Percentiles rank a stretch among this genome's conserved stretches.
Conservation (phyloP, 2,888 invertebrate genomes). For the Scelioninae gen. 2 region DNA sequence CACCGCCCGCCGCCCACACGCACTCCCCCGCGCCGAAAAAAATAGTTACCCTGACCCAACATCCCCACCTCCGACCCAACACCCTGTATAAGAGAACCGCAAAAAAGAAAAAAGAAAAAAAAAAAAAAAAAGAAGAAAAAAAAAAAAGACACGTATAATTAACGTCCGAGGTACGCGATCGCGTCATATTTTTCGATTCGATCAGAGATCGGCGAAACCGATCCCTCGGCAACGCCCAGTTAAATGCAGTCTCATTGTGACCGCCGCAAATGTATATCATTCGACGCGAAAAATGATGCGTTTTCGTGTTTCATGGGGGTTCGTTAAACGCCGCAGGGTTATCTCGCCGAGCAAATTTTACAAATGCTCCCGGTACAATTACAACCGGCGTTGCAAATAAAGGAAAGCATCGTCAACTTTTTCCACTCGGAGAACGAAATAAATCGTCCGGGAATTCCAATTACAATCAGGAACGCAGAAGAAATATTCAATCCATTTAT, state of each 20-base stretch:
- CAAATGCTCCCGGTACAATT: not conserved
- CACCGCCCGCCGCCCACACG: no score
- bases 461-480: constrained; percentile 22
- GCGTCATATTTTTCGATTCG: constrained; percentile 34
- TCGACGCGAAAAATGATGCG: not conserved
- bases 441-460: constrained; percentile 37
- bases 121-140: no score
- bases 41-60: no score
- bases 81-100: no score
- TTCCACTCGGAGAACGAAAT: constrained; percentile 12
- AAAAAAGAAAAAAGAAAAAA: no score
- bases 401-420: not conserved
- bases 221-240: constrained; percentile 35
- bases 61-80: no score
- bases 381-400: constrained; percentile 3
- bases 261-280: constrained; percentile 14
- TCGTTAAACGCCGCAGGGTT: no score
- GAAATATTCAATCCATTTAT: constrained; percentile 42
- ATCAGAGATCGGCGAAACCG: constrained; percentile 30
- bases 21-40: no score
- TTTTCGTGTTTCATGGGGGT: not conserved
- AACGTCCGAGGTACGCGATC: constrained; percentile 33
- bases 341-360: not conserved
- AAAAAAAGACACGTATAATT: constrained; percentile 27
- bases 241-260: constrained; percentile 21